phyloP scores from a whole-genome alignment of 2,113 vertebrate genomes.

The Periophthalmodon schlosseri region DNA sequence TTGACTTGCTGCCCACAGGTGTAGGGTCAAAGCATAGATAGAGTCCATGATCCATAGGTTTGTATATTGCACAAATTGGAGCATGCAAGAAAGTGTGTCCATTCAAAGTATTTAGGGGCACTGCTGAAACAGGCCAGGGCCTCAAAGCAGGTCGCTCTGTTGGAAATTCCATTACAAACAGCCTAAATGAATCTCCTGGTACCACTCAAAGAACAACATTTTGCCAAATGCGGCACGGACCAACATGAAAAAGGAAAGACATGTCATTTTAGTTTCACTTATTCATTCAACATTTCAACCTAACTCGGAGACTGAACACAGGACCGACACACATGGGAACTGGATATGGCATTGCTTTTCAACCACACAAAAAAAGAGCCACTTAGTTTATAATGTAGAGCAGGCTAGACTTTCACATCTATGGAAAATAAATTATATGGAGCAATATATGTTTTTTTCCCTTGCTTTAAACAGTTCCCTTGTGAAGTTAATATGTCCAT shows the following conservation, averaged over 20 bases:
- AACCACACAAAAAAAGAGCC: not conserved
- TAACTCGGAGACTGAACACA: slow-evolving; percentile 2
- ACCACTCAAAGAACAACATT: slow-evolving; percentile 14
- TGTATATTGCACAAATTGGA: not conserved
- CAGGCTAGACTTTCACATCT: not conserved
- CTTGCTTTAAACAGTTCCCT: not conserved
- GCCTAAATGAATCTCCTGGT: slow-evolving; percentile 31
- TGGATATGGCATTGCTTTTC: not conserved
- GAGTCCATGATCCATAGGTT: slow-evolving; percentile 12
- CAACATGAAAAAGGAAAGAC: slow-evolving; percentile 19
- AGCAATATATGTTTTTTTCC: not conserved
- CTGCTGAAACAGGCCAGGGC: slow-evolving; percentile 41
- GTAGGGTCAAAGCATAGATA: slow-evolving; percentile 33
- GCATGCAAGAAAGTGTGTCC: slow-evolving; percentile 12
- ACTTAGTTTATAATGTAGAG: not conserved
- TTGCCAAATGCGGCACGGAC: slow-evolving; percentile 8
- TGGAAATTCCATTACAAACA: slow-evolving; percentile 51
- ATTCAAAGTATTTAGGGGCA: slow-evolving; percentile 18
- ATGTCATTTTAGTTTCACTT: slow-evolving; percentile 20
- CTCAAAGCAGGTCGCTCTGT: slow-evolving; percentile 19
- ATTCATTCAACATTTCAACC: slow-evolving; percentile 20
- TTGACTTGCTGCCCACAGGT: slow-evolving; percentile 32
- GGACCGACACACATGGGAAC: not conserved
- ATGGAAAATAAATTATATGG: no score
- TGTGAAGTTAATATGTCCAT: no score